These are phyloP conservation scores for Limnephilus lunatus DNA, from an alignment of 2,888 invertebrate species.

Conservation along the genomic window DNA sequence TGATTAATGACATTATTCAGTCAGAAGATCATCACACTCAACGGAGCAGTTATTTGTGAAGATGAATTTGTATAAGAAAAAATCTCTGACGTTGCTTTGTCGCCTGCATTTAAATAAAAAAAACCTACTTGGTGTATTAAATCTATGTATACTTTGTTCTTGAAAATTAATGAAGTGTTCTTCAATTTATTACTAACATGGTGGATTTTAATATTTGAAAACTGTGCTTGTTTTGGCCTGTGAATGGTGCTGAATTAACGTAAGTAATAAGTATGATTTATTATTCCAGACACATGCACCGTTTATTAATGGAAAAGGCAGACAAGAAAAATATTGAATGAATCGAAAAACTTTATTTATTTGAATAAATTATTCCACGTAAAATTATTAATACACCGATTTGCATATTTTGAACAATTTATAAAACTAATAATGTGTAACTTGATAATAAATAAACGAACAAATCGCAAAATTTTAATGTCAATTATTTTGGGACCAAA, in stretches of 20 bases:
- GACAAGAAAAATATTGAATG: neutral
- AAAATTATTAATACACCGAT: neutral
- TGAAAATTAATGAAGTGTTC: constrained; percentile 39
- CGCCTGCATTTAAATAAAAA: constrained; percentile 24
- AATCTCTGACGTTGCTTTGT: constrained; percentile 11
- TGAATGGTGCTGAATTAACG: constrained; percentile 33
- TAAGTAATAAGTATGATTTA: constrained; percentile 13
- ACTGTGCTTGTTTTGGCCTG: constrained; percentile 26
- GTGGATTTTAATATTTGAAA: constrained; percentile 43
- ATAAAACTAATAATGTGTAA: neutral
- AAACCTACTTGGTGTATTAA: neutral
- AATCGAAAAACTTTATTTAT: constrained; percentile 6
- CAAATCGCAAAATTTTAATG: neutral
- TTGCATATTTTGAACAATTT: neutral
- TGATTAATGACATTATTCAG: constrained; percentile 58
- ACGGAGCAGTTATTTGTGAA: constrained; percentile 59
- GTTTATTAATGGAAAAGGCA: neutral
- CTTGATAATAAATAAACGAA: neutral
- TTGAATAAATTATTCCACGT: neutral
- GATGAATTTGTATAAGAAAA: constrained; percentile 58
- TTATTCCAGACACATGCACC: constrained; percentile 7
- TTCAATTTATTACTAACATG: constrained; percentile 48
- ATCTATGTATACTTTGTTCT: neutral
- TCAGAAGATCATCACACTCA: constrained; percentile 56
- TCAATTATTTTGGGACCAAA: neutral